Conservation (phyloP, 1,140 invertebrate species). For the Aphaenogaster ashmeadi region DNA sequence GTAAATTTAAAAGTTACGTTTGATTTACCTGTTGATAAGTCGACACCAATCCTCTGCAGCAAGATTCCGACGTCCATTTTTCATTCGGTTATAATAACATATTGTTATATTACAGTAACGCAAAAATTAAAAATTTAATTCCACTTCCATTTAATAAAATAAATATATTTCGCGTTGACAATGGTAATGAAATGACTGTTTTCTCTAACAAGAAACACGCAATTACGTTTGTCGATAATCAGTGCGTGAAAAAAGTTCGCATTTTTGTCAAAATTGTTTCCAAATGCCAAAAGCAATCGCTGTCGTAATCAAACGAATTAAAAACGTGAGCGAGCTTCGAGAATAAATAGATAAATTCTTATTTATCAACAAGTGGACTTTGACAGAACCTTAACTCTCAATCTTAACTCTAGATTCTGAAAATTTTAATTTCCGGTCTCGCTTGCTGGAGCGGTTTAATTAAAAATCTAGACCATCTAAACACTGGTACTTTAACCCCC, state of each 20-base stretch:
- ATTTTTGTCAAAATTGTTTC: not conserved
- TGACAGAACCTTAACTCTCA: not conserved
- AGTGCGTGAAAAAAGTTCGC: not conserved
- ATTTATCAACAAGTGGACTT: not conserved
- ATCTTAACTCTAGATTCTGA: not conserved
- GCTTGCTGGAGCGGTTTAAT: not conserved
- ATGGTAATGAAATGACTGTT: not conserved
- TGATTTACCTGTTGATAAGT: conserved; percentile 8
- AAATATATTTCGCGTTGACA: not conserved
- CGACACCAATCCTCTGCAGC: not conserved
- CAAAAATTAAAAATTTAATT: conserved; percentile 2
- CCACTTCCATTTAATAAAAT: not conserved
- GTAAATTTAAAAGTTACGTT: not conserved
- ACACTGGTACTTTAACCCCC: no score
- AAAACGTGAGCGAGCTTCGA: not conserved
- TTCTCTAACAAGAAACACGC: not conserved
- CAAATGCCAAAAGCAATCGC: not conserved
- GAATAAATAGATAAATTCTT: not conserved
- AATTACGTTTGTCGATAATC: no score
- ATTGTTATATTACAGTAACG: not conserved
- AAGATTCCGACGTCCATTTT: not conserved
- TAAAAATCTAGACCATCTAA: not conserved
- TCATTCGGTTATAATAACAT: not conserved
- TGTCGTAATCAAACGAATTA: not conserved
- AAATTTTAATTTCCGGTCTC: not conserved